Base-by-base conservation (phyloP, 2,113 vertebrate genomes). In the Perca schrenkii region DNA sequence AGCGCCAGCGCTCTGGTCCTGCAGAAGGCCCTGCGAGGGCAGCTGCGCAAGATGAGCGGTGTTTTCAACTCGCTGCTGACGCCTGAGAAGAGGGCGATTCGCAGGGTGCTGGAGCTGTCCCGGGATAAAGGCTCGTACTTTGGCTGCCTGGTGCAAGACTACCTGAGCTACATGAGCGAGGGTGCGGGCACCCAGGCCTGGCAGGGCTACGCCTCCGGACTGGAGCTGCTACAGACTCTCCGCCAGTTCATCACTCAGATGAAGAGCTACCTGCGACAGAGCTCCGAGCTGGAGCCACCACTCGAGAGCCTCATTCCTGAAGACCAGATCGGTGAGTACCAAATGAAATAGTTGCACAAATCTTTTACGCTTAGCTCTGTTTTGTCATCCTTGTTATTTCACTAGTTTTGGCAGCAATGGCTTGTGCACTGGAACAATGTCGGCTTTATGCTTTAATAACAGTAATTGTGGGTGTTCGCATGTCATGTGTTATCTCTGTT, bases 221-320 rank as follows among this genome's bases (percentile, higher is more conserved):
- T 96, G 0, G 98, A 99, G 85, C 93, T 99, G 93, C 94, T 99
- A 87, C 98, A 99, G 93, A 99, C 97, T 0, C 92, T 99, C 78
- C 96, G 98, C n/a, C 98, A 99, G 94, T 99, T 99, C 74, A 97
- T 99, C 93, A 99, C 98, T 31, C 98, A 99, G 74, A 98, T 99
- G 85, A 99, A 99, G 95, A 98, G 96, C 88, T 99, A 99, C 88
- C 92, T 99, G 93, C 88, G 96, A 57, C 98, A 99, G 92, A 99
- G 97, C 94, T 98, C 97, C 0, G 98, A 99, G 92, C 94, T 99
- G 46, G 96, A 99, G 77, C 97, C 97, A 2, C 97, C 97, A 0
- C 97, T 99, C 0, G 97, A 98, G 74, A 97, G 98, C 0, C 93
- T 99, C 69, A 98, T 99, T 85, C 97, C 98, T 0, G 98, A 99